Conservation (phyloP, 2,888 invertebrate species). For the Hirtodrosophila confusa region DNA sequence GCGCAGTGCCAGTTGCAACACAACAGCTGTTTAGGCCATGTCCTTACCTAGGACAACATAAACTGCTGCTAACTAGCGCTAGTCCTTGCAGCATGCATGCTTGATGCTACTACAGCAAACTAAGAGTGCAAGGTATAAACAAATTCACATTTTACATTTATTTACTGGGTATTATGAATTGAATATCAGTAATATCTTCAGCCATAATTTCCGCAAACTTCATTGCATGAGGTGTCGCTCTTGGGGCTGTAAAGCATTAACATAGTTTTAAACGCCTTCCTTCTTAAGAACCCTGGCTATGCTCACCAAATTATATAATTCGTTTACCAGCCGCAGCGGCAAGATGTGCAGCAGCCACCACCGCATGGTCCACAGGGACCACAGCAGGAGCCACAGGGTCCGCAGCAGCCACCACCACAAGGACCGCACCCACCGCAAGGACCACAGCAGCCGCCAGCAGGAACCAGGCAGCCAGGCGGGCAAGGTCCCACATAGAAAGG, state of each 20-base stretch:
- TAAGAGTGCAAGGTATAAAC: not conserved
- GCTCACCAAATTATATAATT: not conserved
- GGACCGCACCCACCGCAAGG: constrained; percentile 10
- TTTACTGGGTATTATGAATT: constrained; percentile 2
- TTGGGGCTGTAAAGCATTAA: no score
- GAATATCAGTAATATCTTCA: constrained; percentile 26
- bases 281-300: not conserved
- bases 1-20: constrained; percentile 42
- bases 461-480: constrained; percentile 53
- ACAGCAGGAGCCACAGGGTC: constrained; percentile 23
- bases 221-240: no score
- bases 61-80: constrained; percentile 1
- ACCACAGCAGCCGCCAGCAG: constrained; percentile 28
- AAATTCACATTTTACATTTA: not conserved
- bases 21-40: constrained; percentile 62
- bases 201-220: constrained; percentile 14
- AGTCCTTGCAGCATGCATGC: constrained; percentile 21
- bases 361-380: constrained; percentile 43
- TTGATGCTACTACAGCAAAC: no score
- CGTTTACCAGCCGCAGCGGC: constrained; percentile 38
- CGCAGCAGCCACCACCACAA: constrained; percentile 9
- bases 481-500: constrained; percentile 68
- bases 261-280: no score
- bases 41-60: constrained; percentile 75
- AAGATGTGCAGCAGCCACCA: constrained; percentile 37